Evolutionary conservation across 2,113 vertebrate genomes (phyloP), one percentile per base, ranked within the genome.

Genomic region (Catharus fuscescens): DNA sequence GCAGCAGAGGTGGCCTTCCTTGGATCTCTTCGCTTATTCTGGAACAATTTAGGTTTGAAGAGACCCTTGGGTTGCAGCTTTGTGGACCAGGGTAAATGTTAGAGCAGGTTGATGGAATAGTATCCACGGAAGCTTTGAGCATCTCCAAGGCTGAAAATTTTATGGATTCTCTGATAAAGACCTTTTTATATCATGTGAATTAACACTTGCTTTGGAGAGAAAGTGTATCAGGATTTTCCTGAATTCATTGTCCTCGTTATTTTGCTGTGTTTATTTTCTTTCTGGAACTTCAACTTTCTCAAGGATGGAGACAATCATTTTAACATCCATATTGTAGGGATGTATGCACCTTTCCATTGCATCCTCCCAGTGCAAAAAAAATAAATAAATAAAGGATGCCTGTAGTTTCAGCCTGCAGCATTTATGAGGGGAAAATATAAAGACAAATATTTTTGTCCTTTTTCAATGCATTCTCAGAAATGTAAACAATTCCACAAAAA

Each of bases 401-500:
- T 44, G 23, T 47, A 48, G 15, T 88, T 96, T 95, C 50, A 84
- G 17, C 57, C 65, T 91, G 45, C 40, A 93, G 57, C 36, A 45
- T 93, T 57, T 79, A 7, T 60, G 5, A 14, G 24, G 13, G 10
- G 7, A 5, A 5, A 44, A 45, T 45, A 29, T 12, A 8, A 93
- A 50, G 29, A 62, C 3, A 69, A 76, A 34, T 54, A 26, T 28
- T 88, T 93, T 80, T 73, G 8, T 80, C 72, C 24, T 93, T 14
- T 85, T 67, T 91, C n/a, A 81, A 34, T 91, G 36, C 31, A 60
- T 88, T 88, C 73, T 95, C 54, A 92, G 59, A 97, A 97, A 79
- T 86, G 2, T 42, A 77, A 93, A 57, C 18, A 73, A 77, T 93
- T 94, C 24, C 38, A 64, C 54, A 38, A 5, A 79, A 61, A 40